These are phyloP conservation scores for Acanthiza pusilla DNA, from an alignment of 2,797 vertebrate genomes.

Conservation along the genomic window DNA sequence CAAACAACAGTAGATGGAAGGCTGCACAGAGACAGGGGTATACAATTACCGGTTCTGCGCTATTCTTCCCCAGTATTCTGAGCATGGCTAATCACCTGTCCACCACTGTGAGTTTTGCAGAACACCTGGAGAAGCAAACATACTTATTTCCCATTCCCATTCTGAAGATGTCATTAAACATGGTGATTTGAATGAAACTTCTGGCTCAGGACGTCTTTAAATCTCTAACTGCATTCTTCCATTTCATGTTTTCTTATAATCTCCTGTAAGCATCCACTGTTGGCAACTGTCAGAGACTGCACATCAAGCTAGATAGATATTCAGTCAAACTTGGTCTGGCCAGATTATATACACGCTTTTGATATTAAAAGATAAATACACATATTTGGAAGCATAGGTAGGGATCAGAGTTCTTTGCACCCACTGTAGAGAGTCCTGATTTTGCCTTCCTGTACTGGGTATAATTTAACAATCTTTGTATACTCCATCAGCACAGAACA, in stretches of 20 bases:
- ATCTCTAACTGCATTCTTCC: background rate
- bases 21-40: background rate
- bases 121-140: background rate
- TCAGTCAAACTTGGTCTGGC: background rate
- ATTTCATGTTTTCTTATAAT: background rate
- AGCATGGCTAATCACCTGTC: background rate
- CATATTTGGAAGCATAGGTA: background rate
- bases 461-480: background rate
- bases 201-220: background rate
- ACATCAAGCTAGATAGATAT: background rate
- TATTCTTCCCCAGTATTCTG: background rate
- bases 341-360: background rate
- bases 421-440: background rate
- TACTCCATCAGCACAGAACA: background rate
- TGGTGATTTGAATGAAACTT: background rate
- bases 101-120: background rate
- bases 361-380: background rate
- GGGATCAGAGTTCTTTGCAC: background rate
- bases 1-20: background rate
- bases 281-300: background rate
- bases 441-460: background rate
- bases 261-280: background rate
- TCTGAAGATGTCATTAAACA: background rate
- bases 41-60: background rate
- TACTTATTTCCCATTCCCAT: background rate